Evolutionary conservation across 2,113 vertebrate species (phyloP), one percentile per base, ranked within the genome.

Genomic region (Brachyistius frenatus): DNA sequence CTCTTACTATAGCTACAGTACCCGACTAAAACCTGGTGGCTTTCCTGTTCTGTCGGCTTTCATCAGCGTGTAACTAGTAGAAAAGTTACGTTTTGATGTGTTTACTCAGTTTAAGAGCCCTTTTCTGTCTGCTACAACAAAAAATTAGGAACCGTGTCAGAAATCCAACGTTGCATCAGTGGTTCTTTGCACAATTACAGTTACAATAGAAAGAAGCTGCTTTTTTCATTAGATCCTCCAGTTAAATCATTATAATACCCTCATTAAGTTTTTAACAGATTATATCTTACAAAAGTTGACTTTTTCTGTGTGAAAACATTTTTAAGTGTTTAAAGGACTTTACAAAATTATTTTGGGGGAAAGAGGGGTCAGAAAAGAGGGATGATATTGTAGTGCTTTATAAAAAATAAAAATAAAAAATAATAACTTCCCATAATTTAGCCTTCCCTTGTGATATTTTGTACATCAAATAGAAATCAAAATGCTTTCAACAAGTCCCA

Each of bases 11-110:
- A 64, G 83, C 56, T 78, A 33, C 63, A 77, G 32, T 39, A 63
- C 61, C 32, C 36, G 5, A 30, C 41, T 52, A 30, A 11, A 64
- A 30, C 57, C 70, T 15, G 55, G 60, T 73, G 66, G 62, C 65
- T 84, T 83, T 69, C 68, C 62, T 53, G 58, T 56, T 32, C 64
- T 30, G 50, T 53, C 73, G 47, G 23, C 65, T 46, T 32, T 63
- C 47, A 33, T 56, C 75, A 53, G 68, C 76, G 23, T 84, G 73
- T 67, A 67, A 69, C 52, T 49, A 1, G 16, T 32, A 13, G 31
- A 86, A 78, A 83, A 66, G 78, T 85, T 73, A 82, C 35, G 16
- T 57, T 52, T 5, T 62, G 47, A 78, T 66, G 52, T 56, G 50
- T 86, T 75, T 82, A 55, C 68, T 39, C 78, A 76, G 70, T 60